phyloP scores from a whole-genome alignment of 2,113 vertebrate species.

The Hystrix cristata region DNA sequence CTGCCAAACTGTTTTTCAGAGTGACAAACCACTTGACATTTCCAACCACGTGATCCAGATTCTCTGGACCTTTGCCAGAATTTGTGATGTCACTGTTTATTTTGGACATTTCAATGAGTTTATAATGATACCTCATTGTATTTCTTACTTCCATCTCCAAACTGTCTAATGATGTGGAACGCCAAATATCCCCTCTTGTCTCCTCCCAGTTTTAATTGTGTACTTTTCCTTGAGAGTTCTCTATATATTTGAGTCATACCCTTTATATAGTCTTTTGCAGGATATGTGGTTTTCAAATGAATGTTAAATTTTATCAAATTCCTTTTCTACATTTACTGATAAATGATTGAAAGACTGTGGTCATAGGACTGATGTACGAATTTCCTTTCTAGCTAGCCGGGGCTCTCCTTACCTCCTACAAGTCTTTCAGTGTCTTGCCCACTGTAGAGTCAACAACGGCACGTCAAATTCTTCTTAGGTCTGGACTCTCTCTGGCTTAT shows the following conservation, averaged over 20 bases:
- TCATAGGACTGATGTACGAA: too few species aligned
- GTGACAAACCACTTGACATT: background rate
- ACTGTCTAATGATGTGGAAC: background rate
- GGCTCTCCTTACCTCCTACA: background rate
- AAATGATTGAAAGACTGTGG: background rate
- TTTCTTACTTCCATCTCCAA: background rate
- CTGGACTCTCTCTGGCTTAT: background rate
- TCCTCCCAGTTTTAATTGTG: background rate
- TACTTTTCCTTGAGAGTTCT: background rate
- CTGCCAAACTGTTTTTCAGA: background rate
- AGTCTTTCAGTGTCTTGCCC: background rate
- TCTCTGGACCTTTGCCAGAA: background rate
- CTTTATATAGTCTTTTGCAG: background rate
- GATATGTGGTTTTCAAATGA: background rate
- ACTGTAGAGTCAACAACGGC: too few species aligned
- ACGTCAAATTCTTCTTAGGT: background rate
- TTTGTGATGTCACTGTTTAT: background rate
- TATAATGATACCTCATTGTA: background rate
- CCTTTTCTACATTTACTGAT: background rate
- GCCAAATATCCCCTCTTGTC: background rate
- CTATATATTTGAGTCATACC: background rate
- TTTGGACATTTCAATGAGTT: background rate
- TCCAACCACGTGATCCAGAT: background rate
- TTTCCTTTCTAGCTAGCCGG: background rate
- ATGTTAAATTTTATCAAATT: background rate